Base-by-base conservation (phyloP, 2,888 invertebrate genomes). In the Oxytorus armatus region DNA sequence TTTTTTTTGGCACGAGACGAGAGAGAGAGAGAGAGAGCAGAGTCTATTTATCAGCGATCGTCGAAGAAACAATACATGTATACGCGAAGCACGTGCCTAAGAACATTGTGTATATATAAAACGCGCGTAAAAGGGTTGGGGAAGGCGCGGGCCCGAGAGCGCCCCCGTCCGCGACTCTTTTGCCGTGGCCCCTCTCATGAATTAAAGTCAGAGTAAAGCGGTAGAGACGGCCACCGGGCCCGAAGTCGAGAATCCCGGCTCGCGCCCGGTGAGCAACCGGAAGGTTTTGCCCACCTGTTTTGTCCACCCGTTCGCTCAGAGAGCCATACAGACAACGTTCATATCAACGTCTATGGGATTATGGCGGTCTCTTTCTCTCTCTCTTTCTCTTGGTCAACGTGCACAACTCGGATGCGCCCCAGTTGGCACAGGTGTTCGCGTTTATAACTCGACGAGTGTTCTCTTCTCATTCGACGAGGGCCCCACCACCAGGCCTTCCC, bases 381-480 rank as follows among this genome's bases (percentile, higher is more conserved):
- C n/a, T 21, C 33, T 47, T 39, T 57, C 36, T 36, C 14, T 36
- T 68, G 73, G 65, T 53, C 77, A 72, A 75, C 75, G 69, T 39
- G 84, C 82, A 82, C 44, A 3, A 42, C 74, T 87, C 82, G 87
- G 90, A 89, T 88, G 88, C 87, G 91, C 90, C 89, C 90, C 91
- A 91, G 91, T 91, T 91, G 91, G 90, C 91, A 91, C 90, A 91
- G 90, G 90, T 91, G 90, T 91, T 89, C 88, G 81, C 63, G 63
- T 73, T 73, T 86, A 88, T 86, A 86, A 87, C 86, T 88, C 84
- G 85, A 84, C 85, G 63, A 69, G 70, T 72, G 47, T 69, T 29
- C 49, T 44, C 74, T 36, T 51, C 69, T 39, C 53, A 49, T 39
- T 63, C 47, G 18, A 65, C 68, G 53, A 65, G 57, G 68, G 49